Base-by-base conservation (phyloP, 2,888 invertebrate species). In the Drosophila ustulata region DNA sequence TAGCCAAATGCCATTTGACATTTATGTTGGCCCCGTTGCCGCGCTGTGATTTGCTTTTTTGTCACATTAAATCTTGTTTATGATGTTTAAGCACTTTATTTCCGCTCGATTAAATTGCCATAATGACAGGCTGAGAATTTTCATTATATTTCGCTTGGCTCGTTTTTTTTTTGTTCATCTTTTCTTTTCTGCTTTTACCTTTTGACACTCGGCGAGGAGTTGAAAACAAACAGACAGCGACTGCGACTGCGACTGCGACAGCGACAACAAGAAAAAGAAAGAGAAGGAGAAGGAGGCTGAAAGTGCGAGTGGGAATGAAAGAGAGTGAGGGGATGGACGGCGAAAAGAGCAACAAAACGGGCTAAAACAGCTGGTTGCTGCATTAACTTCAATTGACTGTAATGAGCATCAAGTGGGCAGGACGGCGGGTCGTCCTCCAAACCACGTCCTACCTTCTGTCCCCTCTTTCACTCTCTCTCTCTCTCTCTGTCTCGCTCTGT, bases 41-140 rank as follows among this genome's bases (percentile, higher is more conserved):
- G 32, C 51, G 72, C 75, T 85, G 82, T 85, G 82, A 82, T 82
- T 82, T 82, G 85, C 78, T 78, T 85, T 82, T 85, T 85, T 82
- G 78, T 85, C 83, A 85, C 82, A 80, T 85, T 82, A 82, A 85
- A 82, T 82, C 82, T 85, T 82, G 86, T 84, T 89, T 87, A 84
- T 82, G 85, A 82, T 70, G 79, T 68, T 84, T 79, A 84, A 82
- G 82, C 82, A 88, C 82, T 89, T 85, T 85, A 88, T 88, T 85
- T 85, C 85, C 88, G 89, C 85, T 88, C 89, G 88, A 85, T 85
- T 89, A 89, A 89, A 82, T 88, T 75, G 71, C 75, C 77, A 80
- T 87, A 87, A 88, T 89, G 85, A 66, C 78, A 53, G 78, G 52
- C 70, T 62, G 64, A 63, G 75, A 79, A 59, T 66, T 66, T 68